Percentiles rank a stretch among this genome's conserved stretches.
Evolutionary conservation across 2,888 invertebrate species (phyloP).

Genomic region (Pristionchus entomophagus): DNA sequence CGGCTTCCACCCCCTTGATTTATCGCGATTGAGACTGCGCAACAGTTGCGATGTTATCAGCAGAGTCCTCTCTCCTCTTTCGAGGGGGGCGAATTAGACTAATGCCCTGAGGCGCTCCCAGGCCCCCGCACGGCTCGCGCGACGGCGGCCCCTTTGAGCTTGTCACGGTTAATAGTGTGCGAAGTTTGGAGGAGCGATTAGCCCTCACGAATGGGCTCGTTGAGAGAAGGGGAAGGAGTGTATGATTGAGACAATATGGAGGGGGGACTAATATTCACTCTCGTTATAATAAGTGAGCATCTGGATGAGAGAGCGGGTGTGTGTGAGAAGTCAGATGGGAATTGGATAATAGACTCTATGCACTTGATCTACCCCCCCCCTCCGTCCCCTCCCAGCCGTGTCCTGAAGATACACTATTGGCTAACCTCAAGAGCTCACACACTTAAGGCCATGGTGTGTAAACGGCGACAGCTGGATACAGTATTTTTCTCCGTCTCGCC

Average conservation of each 20-base stretch:
- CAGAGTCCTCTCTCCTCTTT: conserved; percentile 21
- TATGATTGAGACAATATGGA: conserved; percentile 21
- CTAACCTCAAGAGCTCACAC: background rate
- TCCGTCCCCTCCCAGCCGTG: background rate
- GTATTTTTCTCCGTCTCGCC: background rate
- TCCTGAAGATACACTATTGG: background rate
- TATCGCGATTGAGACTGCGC: conserved; percentile 13
- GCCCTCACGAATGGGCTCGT: no score
- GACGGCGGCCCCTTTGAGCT: conserved; percentile 23
- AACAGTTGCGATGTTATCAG: conserved; percentile 41
- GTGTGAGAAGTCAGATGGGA: conserved; percentile 42
- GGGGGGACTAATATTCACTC: conserved; percentile 5
- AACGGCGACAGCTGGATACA: conserved; percentile 34
- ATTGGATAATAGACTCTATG: conserved; percentile 4
- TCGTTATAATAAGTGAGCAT: conserved; percentile 40
- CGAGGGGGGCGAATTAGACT: conserved; percentile 22
- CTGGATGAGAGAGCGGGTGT: background rate
- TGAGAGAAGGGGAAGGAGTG: background rate
- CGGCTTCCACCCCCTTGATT: conserved; percentile 14
- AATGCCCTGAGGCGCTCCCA: background rate
- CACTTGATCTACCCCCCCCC: background rate
- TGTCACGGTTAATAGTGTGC: conserved; percentile 41
- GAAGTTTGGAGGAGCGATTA: conserved; percentile 39
- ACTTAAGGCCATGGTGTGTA: background rate
- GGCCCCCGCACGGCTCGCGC: background rate